Base-by-base conservation (phyloP, 2,113 vertebrate species). In the Tetrao urogallus region DNA sequence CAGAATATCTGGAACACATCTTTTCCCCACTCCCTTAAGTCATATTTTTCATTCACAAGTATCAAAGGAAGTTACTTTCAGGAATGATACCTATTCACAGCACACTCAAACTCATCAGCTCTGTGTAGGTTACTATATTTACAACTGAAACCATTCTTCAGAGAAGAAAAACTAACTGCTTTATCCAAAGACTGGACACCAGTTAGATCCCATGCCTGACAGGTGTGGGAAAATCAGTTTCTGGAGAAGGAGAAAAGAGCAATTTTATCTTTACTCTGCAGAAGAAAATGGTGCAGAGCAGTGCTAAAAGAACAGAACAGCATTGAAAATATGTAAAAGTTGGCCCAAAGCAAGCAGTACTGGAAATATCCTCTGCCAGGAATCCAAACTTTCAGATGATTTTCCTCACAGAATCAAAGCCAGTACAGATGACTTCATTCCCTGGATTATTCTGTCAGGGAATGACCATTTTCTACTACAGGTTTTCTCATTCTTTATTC, bases 1-100 rank as follows among this genome's bases (percentile, higher is more conserved):
- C 92, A 96, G 94, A 94, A 89, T 77, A 78, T 64, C 93, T 74
- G 70, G 40, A 82, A 70, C 13, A 48, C 15, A 52, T 61, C 48
- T 20, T 64, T 71, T 19, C 8, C 13, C 13, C 58, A 42, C 11
- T 56, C 83, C 54, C 19, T 69, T 50, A 73, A 82, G 65, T 74
- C 75, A 71, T 64, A 90, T 70, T 84, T 91, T 92, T 75, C 78
- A 67, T 81, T 57, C 65, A 36, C 38, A 80, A 70, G 27, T 50
- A 43, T 45, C 57, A 58, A 86, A 72, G 69, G 40, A 32, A 30
- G 32, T 27, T n/a, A 73, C 74, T 34, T 76, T 40, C 57, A 69
- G 76, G 58, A 93, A 73, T n/a, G 15, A 79, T 21, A 80, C 16
- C 47, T 82, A 17, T 73, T 67, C 28, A n/a, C 18, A 82, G 22